Conservation (phyloP, 2,113 vertebrate genomes). For the Oncorhynchus nerka region DNA sequence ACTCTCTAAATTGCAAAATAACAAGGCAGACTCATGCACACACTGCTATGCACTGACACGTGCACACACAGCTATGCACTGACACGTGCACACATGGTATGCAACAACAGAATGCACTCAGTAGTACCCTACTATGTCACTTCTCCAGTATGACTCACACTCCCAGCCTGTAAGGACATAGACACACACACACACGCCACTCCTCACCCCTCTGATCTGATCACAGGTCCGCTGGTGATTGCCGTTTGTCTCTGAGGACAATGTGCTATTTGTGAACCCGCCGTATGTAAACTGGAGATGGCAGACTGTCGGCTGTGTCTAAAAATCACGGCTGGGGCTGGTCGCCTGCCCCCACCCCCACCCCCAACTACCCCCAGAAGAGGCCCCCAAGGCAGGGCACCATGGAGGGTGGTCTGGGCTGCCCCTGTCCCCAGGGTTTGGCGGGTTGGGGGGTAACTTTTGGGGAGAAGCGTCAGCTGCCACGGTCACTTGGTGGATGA, state of each 20-base stretch:
- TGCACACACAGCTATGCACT: no score
- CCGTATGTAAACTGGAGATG: conserved; percentile 59
- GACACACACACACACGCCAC: no score
- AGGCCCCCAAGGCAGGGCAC: conserved; percentile 27
- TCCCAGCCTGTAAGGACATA: no score
- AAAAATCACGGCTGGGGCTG: conserved; percentile 1
- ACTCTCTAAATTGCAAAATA: no score
- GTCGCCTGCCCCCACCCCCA: conserved; percentile 18
- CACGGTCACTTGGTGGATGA: conserved; percentile 54
- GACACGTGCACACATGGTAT: background rate
- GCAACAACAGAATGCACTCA: background rate
- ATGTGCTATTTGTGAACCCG: conserved; percentile 42
- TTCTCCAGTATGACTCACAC: no score
- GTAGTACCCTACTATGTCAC: no score
- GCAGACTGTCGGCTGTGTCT: conserved; percentile 24
- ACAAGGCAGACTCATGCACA: background rate
- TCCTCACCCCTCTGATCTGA: conserved; percentile 21
- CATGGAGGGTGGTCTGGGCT: conserved; percentile 47
- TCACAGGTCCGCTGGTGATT: conserved; percentile 12
- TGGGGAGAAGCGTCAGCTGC: conserved; percentile 65
- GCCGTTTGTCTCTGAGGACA: conserved; percentile 28
- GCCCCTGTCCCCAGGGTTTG: conserved; percentile 10
- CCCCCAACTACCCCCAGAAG: conserved; percentile 13
- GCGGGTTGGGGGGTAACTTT: conserved; percentile 17
- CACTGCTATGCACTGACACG: background rate